Conservation (phyloP, 2,888 invertebrate species). For the Megastigmus dorsalis region DNA sequence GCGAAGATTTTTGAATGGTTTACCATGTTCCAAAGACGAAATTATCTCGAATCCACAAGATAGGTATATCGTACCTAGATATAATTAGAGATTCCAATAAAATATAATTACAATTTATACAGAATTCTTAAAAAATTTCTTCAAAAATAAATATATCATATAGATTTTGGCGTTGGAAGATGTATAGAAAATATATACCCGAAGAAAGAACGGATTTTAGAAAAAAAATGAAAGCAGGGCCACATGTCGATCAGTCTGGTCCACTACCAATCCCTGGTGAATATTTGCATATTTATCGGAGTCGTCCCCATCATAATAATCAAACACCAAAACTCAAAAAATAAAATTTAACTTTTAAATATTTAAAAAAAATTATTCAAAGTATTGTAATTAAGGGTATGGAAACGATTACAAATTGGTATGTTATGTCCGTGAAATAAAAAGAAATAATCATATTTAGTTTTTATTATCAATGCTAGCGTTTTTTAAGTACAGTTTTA, state of each 20-base stretch:
- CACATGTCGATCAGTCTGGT: conserved; percentile 47
- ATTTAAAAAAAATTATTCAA: neutral
- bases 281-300: conserved; percentile 40
- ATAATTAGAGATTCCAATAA: neutral
- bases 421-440: no score
- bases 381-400: no score
- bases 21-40: conserved; percentile 47
- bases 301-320: neutral
- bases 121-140: no score
- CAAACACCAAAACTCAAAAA: no score
- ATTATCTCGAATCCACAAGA: conserved; percentile 35
- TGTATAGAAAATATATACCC: conserved; percentile 51
- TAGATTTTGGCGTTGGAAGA: conserved; percentile 57
- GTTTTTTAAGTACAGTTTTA: no score
- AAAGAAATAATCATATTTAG: no score
- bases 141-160: no score
- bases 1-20: conserved; percentile 50
- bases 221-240: conserved; percentile 53
- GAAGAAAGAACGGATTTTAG: conserved; percentile 49
- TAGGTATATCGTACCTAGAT: conserved; percentile 17
- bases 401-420: no score
- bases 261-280: conserved; percentile 51
- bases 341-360: conserved; percentile 4
- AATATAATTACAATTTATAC: conserved; percentile 4
- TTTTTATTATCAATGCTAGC: no score